Evolutionary conservation across 2,888 invertebrate genomes (phyloP), one percentile per base, ranked within the genome.

Genomic region (Hanleya hanleyi): DNA sequence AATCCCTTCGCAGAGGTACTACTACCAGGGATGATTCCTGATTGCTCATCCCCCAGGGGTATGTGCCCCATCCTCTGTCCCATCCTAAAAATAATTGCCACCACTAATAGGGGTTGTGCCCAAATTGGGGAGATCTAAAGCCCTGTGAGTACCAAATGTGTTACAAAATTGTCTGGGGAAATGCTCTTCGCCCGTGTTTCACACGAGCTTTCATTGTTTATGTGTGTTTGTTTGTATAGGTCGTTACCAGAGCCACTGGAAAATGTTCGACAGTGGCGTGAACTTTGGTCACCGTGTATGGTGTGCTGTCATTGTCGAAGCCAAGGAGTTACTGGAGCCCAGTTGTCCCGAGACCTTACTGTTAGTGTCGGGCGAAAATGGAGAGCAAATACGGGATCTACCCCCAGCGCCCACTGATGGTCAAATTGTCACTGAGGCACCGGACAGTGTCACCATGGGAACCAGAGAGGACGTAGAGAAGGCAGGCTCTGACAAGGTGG

Each of bases 191-290:
- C n/a, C n/a, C n/a, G n/a, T n/a, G n/a, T n/a, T n/a, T n/a, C n/a
- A n/a, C n/a, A n/a, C n/a, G n/a, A n/a, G n/a, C n/a, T n/a, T n/a
- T n/a, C n/a, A n/a, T n/a, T n/a, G n/a, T n/a, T n/a, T n/a, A n/a
- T n/a, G n/a, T n/a, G n/a, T n/a, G n/a, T n/a, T n/a, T n/a, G 22
- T 51, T 22, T 57, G 22, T 57, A 2, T 57, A 84, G 85, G 84
- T 2, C 79, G 81, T 33, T 90, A 89, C 75, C 86, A 88, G 77
- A 88, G 88, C 76, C 87, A 89, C 76, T 90, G 90, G 90, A 86
- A 86, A 49, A 79, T 90, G 73, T 79, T 79, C 50, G 84, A 87
- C 74, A 76, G 83, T 75, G 86, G 84, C 37, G 78, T 82, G 50
- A 81, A 80, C 15, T 90, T 90, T 80, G 90, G 90, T n/a, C 85